phyloP scores from a whole-genome alignment of 2,113 vertebrate species.

The Serinus canaria region DNA sequence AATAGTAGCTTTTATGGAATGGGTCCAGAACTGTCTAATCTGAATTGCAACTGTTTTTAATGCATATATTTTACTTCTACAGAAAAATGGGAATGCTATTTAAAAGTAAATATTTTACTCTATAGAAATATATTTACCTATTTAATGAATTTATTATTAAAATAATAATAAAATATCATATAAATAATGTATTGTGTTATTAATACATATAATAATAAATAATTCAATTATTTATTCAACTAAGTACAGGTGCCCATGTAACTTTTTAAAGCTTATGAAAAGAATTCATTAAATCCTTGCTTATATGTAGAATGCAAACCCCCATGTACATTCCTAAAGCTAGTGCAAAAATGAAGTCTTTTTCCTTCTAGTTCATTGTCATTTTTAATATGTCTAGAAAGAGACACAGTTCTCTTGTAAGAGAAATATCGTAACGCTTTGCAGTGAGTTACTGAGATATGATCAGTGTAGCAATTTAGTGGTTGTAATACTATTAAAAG shows the following conservation, averaged over 20 bases:
- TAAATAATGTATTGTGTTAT: not conserved
- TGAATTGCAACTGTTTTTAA: not conserved
- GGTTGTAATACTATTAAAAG: slow-evolving; percentile 60
- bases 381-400: not conserved
- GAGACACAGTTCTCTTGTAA: not conserved
- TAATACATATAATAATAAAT: not conserved
- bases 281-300: not conserved
- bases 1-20: slow-evolving; percentile 11
- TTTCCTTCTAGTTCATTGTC: not conserved
- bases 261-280: not conserved
- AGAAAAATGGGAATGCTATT: not conserved
- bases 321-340: not conserved
- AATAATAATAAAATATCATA: not conserved
- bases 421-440: slow-evolving; percentile 36
- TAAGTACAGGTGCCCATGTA: not conserved
- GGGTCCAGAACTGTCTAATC: not conserved
- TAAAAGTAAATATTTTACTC: not conserved
- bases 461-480: slow-evolving; percentile 45
- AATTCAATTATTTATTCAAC: not conserved
- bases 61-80: not conserved
- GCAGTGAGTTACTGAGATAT: slow-evolving; percentile 14
- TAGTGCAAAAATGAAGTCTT: not conserved
- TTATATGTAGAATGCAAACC: not conserved
- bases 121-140: not conserved
- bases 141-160: not conserved